A percentile compares a stretch with the other conserved stretches of the same genome.
Evolutionary conservation across 1,140 invertebrate genomes (phyloP).

Genomic region (Caerostris darwini): DNA sequence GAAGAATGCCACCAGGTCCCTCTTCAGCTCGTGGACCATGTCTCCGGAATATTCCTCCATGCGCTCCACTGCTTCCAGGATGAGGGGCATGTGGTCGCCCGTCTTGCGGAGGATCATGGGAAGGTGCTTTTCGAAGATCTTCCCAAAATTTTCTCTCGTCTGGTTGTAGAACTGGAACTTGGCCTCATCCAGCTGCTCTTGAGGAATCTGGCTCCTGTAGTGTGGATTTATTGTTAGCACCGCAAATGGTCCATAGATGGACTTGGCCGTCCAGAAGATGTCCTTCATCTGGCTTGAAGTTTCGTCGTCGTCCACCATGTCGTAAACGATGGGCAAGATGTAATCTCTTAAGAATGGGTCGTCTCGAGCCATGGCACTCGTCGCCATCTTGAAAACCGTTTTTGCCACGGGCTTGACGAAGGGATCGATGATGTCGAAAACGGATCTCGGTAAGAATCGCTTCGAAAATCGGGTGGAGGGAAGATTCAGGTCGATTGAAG

Average conservation of each 20-base stretch:
- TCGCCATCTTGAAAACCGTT: background rate
- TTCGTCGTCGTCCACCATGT: background rate
- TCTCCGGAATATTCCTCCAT: too few species aligned
- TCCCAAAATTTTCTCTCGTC: background rate
- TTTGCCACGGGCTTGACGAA: background rate
- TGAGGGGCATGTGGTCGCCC: background rate
- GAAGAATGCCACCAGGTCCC: background rate
- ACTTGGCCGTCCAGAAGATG: background rate
- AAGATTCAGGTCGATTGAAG: background rate
- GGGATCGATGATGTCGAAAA: too few species aligned
- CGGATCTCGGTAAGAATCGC: background rate
- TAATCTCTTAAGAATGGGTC: too few species aligned
- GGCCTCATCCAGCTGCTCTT: background rate
- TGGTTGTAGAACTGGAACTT: background rate
- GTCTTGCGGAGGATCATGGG: background rate
- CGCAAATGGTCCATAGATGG: background rate
- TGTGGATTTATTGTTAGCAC: background rate
- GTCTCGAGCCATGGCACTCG: too few species aligned
- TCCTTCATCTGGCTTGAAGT: background rate
- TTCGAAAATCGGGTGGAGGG: background rate
- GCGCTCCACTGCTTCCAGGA: background rate
- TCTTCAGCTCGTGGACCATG: background rate
- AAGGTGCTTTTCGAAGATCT: background rate
- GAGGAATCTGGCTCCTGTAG: background rate
- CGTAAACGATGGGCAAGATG: background rate